Evolutionary conservation across 2,888 invertebrate species (phyloP).

Genomic region (Cyclophora punctaria): DNA sequence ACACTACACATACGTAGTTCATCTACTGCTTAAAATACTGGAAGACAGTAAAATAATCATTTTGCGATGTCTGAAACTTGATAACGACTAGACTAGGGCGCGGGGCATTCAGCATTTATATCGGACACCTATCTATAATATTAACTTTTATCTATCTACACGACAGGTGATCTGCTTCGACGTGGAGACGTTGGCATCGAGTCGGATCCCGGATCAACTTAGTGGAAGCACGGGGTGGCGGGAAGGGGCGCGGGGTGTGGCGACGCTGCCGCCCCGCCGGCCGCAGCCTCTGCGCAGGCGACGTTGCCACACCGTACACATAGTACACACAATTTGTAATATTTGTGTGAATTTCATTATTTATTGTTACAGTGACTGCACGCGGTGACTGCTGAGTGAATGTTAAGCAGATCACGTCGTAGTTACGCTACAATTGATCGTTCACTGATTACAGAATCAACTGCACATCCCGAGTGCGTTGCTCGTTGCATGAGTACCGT

Average conservation of each 20-base stretch:
- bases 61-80: conserved; percentile 21
- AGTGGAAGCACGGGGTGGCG: conserved; percentile 16
- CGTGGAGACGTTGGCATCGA: conserved; percentile 5
- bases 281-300: neutral
- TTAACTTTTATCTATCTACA: conserved; percentile 25
- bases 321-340: conserved; percentile 9
- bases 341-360: neutral
- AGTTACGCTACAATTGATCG: conserved; percentile 3
- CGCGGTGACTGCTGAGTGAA: too few species aligned
- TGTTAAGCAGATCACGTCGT: conserved; percentile 24
- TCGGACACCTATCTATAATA: conserved; percentile 31
- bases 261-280: conserved; percentile 32
- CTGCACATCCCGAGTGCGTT: conserved; percentile 16
- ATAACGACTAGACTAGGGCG: conserved; percentile 15
- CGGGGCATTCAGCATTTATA: conserved; percentile 22
- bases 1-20: conserved; percentile 28
- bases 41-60: conserved; percentile 59
- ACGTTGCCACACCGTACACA: conserved; percentile 12
- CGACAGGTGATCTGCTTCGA: conserved; percentile 1
- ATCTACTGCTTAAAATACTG: conserved; percentile 54
- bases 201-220: conserved; percentile 2
- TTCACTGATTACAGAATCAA: conserved; percentile 28
- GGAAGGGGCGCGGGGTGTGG: conserved; percentile 14
- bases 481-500: conserved; percentile 5
- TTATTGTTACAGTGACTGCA: neutral